Evolutionary conservation across 2,797 vertebrate genomes (phyloP).

Genomic region (Sternotherus odoratus): DNA sequence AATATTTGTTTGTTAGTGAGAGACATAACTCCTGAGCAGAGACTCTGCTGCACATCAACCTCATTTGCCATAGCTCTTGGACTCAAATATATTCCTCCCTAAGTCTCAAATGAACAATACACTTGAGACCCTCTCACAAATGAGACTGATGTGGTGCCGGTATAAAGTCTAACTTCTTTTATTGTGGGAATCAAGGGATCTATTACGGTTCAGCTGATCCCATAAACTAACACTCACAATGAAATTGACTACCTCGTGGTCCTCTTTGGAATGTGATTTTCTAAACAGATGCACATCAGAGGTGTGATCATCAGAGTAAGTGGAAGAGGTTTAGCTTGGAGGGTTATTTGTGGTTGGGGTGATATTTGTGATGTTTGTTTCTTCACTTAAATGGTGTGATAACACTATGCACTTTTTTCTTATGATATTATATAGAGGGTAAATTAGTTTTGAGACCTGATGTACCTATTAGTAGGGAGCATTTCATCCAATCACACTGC

Average conservation of each 20-base stretch:
- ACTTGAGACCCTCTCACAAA: background rate
- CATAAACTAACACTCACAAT: background rate
- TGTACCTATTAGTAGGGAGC: conserved; percentile 11
- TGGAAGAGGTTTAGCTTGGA: background rate
- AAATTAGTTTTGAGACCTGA: conserved; percentile 37
- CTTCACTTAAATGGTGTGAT: background rate
- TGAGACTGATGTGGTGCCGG: rapidly evolving
- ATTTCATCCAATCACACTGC: conserved; percentile 4
- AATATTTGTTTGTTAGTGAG: background rate
- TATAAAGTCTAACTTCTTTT: background rate
- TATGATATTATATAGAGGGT: background rate
- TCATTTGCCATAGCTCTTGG: background rate
- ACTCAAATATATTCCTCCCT: background rate
- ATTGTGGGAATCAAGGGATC: background rate
- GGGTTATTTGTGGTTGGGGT: background rate
- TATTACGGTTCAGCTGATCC: background rate
- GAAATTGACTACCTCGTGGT: background rate
- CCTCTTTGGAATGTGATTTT: background rate
- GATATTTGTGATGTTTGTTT: background rate
- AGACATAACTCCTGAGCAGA: background rate
- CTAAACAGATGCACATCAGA: background rate
- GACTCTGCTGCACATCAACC: background rate
- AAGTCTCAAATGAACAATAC: background rate
- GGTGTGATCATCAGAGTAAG: background rate
- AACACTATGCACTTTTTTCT: conserved; percentile 7